These are phyloP conservation scores for Nowickia ferox DNA, from an alignment of 2,888 invertebrate species.

Conservation along the genomic window DNA sequence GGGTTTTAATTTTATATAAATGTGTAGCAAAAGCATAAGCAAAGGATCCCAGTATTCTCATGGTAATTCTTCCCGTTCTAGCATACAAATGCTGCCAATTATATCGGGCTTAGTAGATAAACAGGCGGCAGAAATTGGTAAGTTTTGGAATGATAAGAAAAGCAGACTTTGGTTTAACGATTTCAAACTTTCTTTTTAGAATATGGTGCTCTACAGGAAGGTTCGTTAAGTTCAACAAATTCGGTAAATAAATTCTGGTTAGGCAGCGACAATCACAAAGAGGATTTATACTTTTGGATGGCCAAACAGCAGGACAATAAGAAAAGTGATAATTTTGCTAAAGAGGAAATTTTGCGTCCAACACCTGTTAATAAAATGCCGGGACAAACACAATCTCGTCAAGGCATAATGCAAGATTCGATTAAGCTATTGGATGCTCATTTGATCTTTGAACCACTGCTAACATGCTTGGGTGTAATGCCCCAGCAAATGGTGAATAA, in stretches of 20 bases:
- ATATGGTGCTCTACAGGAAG: slow-evolving; percentile 90
- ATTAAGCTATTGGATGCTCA: slow-evolving; percentile 95
- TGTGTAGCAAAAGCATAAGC: slow-evolving; percentile 77
- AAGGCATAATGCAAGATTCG: slow-evolving; percentile 91
- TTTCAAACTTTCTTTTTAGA: slow-evolving; percentile 83
- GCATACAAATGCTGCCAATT: slow-evolving; percentile 83
- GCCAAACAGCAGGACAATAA: slow-evolving; percentile 90
- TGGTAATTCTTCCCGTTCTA: slow-evolving; percentile 83
- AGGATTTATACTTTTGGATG: slow-evolving; percentile 98
- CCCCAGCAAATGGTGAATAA: slow-evolving; percentile 90
- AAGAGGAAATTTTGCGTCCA: slow-evolving; percentile 85
- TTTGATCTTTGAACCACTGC: slow-evolving; percentile 95
- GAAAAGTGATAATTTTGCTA: slow-evolving; percentile 79
- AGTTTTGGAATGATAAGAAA: slow-evolving; percentile 32
- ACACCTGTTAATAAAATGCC: slow-evolving; percentile 83
- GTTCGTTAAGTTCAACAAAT: slow-evolving; percentile 86
- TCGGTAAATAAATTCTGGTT: slow-evolving; percentile 82
- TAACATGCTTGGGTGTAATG: slow-evolving; percentile 94
- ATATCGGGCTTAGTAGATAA: slow-evolving; percentile 83
- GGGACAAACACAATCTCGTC: slow-evolving; percentile 84
- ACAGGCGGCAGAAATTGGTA: slow-evolving; percentile 82
- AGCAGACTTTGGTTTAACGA: background rate
- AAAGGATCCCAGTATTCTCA: slow-evolving; percentile 81
- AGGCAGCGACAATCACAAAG: slow-evolving; percentile 86
- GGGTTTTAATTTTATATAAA: slow-evolving; percentile 26